phyloP scores from a whole-genome alignment of 2,888 invertebrate genomes.

The Theretra japonica region DNA sequence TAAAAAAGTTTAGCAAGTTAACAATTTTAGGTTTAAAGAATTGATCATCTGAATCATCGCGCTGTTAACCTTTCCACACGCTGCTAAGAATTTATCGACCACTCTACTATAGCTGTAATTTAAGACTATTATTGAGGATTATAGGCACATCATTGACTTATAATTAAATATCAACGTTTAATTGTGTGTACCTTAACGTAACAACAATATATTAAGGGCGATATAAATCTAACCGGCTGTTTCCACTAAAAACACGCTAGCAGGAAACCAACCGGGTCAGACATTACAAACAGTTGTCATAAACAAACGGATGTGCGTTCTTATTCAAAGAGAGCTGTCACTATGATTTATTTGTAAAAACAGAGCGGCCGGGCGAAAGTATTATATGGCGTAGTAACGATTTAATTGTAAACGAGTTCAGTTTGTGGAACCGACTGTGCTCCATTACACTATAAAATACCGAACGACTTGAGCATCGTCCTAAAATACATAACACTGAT shows the following conservation, averaged over 20 bases:
- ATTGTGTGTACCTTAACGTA: neutral
- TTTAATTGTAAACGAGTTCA: neutral
- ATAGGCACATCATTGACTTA: neutral
- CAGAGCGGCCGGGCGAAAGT: conserved; percentile 1
- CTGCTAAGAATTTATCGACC: neutral
- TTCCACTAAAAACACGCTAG: conserved; percentile 1
- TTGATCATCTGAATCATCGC: neutral
- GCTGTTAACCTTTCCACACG: neutral
- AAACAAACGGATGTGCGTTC: conserved; percentile 49
- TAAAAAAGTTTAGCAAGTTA: neutral
- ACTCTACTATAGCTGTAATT: neutral
- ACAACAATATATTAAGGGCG: neutral
- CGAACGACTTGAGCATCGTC: neutral
- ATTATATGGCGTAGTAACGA: neutral
- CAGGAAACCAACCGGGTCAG: conserved; percentile 13
- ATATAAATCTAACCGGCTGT: neutral
- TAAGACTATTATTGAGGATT: neutral
- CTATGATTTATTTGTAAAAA: conserved; percentile 28
- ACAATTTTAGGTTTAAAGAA: neutral
- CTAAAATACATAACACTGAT: too few relatives aligned
- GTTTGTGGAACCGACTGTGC: neutral
- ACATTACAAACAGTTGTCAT: conserved; percentile 25
- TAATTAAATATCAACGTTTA: neutral
- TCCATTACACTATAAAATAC: neutral
- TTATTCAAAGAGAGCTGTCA: conserved; percentile 42